These are phyloP conservation scores for Leptinotarsa defecta DNA, from an alignment of 1,140 invertebrate species.

Conservation along the genomic window DNA sequence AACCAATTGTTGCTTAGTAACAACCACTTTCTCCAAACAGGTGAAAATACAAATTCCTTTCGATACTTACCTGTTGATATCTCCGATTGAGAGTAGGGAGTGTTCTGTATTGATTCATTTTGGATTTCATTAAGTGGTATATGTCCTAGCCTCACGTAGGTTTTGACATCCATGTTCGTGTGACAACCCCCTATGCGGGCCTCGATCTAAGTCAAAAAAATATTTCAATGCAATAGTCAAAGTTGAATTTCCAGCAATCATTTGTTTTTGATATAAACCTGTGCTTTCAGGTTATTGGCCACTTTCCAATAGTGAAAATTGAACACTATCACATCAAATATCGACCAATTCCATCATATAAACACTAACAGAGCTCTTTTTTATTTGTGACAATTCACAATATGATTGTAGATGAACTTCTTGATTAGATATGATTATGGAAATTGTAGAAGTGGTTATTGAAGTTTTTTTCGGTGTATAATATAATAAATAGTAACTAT, in stretches of 20 bases:
- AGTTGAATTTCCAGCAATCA: neutral
- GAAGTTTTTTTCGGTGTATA: too few species aligned
- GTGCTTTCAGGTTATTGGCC: too few species aligned
- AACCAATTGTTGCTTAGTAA: neutral
- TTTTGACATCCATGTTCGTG: constrained; percentile 10
- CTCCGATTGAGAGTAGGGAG: neutral
- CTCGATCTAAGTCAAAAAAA: constrained; percentile 10
- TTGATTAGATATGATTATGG: too few species aligned
- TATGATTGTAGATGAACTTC: too few species aligned
- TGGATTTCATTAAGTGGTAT: neutral
- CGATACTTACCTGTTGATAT: neutral
- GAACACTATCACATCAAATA: too few species aligned
- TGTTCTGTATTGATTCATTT: neutral
- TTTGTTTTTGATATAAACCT: neutral
- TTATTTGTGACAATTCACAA: too few species aligned
- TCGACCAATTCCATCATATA: too few species aligned
- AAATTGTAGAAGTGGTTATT: too few species aligned
- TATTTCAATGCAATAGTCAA: neutral
- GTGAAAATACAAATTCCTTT: neutral
- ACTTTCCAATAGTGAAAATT: too few species aligned
- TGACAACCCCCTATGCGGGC: constrained; percentile 19
- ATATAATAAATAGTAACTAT: too few species aligned
- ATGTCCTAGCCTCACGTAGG: constrained; percentile 15
- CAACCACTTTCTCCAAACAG: neutral
- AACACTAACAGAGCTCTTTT: too few species aligned